Percentiles rank a stretch among this genome's conserved stretches.
Evolutionary conservation across 1,140 invertebrate species (phyloP).

Genomic region (Drosophila kohkoa): DNA sequence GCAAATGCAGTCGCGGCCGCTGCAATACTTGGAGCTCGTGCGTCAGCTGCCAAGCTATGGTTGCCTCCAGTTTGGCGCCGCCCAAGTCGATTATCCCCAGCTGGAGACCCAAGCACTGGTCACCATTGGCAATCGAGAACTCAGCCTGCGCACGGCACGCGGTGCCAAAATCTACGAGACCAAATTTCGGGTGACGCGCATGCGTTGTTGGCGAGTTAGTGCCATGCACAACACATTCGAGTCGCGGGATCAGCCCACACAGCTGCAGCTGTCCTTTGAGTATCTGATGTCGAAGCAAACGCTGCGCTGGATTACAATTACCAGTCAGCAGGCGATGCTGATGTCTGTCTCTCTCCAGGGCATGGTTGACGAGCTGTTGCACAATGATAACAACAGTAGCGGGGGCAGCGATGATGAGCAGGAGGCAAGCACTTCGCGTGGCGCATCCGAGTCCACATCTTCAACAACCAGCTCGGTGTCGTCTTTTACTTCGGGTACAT

Average conservation of each 20-base stretch:
- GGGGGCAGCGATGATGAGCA: slow-evolving; percentile 67
- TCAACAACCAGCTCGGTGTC: slow-evolving; percentile 69
- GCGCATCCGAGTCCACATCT: slow-evolving; percentile 45
- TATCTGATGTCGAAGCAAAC: slow-evolving; percentile 97
- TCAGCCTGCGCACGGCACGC: slow-evolving; percentile 88
- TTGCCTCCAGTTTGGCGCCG: slow-evolving; percentile 88
- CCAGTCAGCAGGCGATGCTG: slow-evolving; percentile 95
- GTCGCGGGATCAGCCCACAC: slow-evolving; percentile 62
- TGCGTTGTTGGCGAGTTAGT: slow-evolving; percentile 98
- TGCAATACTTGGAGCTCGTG: slow-evolving; percentile 94
- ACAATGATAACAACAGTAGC: slow-evolving; percentile 87
- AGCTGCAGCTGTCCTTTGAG: slow-evolving; percentile 94
- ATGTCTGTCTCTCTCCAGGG: slow-evolving; percentile 97
- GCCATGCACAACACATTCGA: slow-evolving; percentile 90
- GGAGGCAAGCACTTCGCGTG: slow-evolving; percentile 59
- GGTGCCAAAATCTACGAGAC: slow-evolving; percentile 89
- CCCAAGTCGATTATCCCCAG: slow-evolving; percentile 89
- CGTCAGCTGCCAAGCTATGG: slow-evolving; percentile 94
- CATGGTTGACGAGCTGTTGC: slow-evolving; percentile 97
- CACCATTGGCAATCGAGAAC: slow-evolving; percentile 91
- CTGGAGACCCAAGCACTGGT: slow-evolving; percentile 89
- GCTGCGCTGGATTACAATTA: slow-evolving; percentile 96
- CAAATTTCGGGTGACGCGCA: slow-evolving; percentile 96
- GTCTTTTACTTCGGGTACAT: slow-evolving; percentile 68
- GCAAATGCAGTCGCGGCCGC: slow-evolving; percentile 91